A percentile compares a stretch with the other conserved stretches of the same genome.
These are phyloP conservation scores for Bubo blakistoni DNA, from an alignment of 2,113 vertebrate genomes.

Conservation along the genomic window DNA sequence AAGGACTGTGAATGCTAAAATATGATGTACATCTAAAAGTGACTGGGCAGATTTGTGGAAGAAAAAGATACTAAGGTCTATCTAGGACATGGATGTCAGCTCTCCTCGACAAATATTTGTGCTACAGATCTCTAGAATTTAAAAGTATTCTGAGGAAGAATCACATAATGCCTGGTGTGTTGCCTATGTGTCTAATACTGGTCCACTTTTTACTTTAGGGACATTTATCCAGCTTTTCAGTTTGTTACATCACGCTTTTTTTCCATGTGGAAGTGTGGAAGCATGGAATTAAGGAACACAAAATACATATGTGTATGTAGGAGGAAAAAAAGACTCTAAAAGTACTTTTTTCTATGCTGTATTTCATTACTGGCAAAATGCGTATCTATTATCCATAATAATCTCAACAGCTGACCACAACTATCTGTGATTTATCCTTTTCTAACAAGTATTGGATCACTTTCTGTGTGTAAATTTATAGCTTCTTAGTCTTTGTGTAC, in stretches of 20 bases:
- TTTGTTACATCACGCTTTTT: not conserved
- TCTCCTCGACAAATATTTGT: not conserved
- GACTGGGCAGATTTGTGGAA: not conserved
- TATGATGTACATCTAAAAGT: not conserved
- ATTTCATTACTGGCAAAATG: not conserved
- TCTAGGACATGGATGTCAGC: not conserved
- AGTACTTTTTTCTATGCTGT: not conserved
- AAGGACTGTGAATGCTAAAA: not conserved
- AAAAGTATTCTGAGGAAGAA: not conserved
- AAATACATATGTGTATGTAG: not conserved
- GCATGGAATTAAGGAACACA: not conserved
- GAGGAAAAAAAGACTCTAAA: not conserved
- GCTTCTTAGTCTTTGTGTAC: not conserved
- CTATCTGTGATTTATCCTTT: not conserved
- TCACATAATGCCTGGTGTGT: not conserved
- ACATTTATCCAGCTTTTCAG: not conserved
- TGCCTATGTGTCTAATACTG: not conserved
- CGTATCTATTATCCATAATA: not conserved
- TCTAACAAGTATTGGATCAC: not conserved
- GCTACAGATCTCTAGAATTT: not conserved
- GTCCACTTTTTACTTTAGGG: not conserved
- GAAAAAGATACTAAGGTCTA: not conserved
- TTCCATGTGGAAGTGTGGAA: not conserved
- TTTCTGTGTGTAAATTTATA: not conserved
- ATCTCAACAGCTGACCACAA: not conserved